These are phyloP conservation scores for Coleophora deauratella DNA, from an alignment of 2,888 invertebrate genomes.

Conservation along the genomic window DNA sequence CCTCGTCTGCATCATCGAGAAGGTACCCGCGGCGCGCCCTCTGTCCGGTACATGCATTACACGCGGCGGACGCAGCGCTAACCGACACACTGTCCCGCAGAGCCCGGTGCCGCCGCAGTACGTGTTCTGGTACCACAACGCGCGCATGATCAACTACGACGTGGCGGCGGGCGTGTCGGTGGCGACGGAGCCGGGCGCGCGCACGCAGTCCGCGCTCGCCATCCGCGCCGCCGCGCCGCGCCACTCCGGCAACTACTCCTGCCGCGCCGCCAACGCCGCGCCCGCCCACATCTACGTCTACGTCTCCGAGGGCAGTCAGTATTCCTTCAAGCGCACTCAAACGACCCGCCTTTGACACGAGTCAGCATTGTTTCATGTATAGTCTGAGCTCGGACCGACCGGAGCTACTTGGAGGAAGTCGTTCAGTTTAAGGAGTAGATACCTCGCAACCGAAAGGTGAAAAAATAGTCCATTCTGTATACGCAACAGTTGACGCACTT, in stretches of 20 bases:
- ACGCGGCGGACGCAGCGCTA: too few relatives aligned
- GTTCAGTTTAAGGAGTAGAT: neutral
- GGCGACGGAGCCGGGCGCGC: conserved; percentile 87
- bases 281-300: conserved; percentile 92
- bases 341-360: neutral
- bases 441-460: neutral
- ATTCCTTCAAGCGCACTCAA: conserved; percentile 3
- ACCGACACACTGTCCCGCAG: conserved; percentile 61
- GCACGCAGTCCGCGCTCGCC: conserved; percentile 89
- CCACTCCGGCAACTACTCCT: conserved; percentile 94
- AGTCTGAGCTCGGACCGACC: neutral
- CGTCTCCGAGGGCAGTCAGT: conserved; percentile 87
- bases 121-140: conserved; percentile 97
- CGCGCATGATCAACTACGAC: conserved; percentile 95
- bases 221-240: conserved; percentile 87
- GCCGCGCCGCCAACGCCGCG: conserved; percentile 91
- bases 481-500: neutral
- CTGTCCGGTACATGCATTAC: too few relatives aligned
- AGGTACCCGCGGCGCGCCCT: conserved; percentile 69
- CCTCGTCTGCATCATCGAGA: conserved; percentile 93
- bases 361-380: neutral
- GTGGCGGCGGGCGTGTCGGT: conserved; percentile 87
- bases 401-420: neutral
- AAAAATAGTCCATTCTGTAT: too few relatives aligned
- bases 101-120: conserved; percentile 94